Base-by-base conservation (phyloP, 2,113 vertebrate species). In the Chinchilla lanigera region DNA sequence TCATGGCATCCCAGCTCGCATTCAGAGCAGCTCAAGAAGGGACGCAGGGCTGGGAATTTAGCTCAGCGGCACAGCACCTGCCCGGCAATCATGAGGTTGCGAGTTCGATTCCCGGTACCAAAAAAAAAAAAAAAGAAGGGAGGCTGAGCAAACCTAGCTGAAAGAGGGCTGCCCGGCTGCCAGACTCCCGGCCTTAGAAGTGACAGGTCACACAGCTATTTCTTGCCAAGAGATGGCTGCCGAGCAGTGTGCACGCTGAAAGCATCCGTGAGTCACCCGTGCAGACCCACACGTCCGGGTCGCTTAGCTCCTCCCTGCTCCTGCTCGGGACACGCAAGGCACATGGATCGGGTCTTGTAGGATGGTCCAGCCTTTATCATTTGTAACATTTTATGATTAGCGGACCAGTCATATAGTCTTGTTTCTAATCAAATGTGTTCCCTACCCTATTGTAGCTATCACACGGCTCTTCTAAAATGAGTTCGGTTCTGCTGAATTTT, bases 321-420 rank as follows among this genome's bases (percentile, higher is more conserved):
- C 73, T 78, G 35, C 86, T 87, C 24, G 4, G 24, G 54, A 95
- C 67, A 73, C 9, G 52, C 33, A 17, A 85, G 41, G 50, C 58
- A 58, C 67, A 63, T 44, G 28, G 87, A 58, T 22, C 38, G 47
- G 93, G 12, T 91, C 83, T 87, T 92, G 26, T 17, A 91, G 54
- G 69, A 71, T 58, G 88, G 33, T n/a, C 58, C 6, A 12, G 69
- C 17, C 71, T 63, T 95, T 75, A 89, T n/a, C 81, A 60, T 86
- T 88, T 88, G 14, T 65, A 84, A 84, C 77, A 50, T 90, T 86
- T 93, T 87, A 86, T n/a, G 94, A 86, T 84, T 80, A 82, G 60
- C n/a, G 82, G 65, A 82, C 65, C 54, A 87, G 30, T 89, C 69
- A 65, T n/a, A 73, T 50, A 96, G 91, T 86, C 73, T 86, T 86